phyloP scores from a whole-genome alignment of 1,140 invertebrate genomes.

The Gerris buenoi region DNA sequence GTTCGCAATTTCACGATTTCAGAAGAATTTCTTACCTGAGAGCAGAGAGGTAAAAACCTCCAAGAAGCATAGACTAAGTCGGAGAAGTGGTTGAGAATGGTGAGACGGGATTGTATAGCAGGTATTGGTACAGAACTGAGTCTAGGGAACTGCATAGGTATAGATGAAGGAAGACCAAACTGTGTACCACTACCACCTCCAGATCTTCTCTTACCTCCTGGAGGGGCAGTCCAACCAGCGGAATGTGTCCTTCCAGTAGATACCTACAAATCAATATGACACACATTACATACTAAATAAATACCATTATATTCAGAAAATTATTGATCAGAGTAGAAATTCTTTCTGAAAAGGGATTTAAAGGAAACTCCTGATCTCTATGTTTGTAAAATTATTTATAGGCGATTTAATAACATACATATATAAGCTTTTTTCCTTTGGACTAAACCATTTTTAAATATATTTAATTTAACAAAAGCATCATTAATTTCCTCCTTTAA shows the following conservation, averaged over 20 bases:
- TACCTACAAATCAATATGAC: constrained; percentile 28
- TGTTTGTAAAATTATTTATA: neutral
- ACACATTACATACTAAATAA: no score
- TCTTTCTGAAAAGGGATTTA: neutral
- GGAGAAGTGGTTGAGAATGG: constrained; percentile 44
- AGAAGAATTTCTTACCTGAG: no score
- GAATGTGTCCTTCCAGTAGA: constrained; percentile 46
- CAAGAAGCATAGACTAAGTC: constrained; percentile 46
- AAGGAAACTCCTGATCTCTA: neutral
- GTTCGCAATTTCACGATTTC: no score
- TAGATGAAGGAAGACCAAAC: constrained; percentile 36
- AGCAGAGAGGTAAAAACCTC: constrained; percentile 40
- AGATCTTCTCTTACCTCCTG: constrained; percentile 30
- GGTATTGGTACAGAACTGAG: constrained; percentile 36
- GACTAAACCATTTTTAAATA: no score
- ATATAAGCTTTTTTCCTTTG: no score
- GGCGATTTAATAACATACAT: no score
- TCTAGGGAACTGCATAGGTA: constrained; percentile 42
- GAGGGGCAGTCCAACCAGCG: constrained; percentile 45
- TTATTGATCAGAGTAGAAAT: neutral
- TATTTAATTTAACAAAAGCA: no score
- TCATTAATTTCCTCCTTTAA: no score
- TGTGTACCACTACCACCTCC: constrained; percentile 34
- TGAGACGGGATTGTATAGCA: constrained; percentile 38
- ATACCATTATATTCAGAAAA: constrained; percentile 1